Evolutionary conservation across 2,888 invertebrate genomes (phyloP).

Genomic region (Falcaria lacertinaria): DNA sequence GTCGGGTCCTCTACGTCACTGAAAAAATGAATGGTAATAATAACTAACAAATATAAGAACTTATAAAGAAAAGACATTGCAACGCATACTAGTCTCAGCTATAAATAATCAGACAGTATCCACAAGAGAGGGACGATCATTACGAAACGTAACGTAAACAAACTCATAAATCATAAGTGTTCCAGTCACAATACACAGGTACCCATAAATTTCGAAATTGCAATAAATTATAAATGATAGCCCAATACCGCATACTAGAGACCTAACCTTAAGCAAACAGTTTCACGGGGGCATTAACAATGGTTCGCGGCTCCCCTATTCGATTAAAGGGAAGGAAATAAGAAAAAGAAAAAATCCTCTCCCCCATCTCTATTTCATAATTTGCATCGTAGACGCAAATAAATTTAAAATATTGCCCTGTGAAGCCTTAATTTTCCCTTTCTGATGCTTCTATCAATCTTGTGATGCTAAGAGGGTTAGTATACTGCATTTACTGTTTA

Average conservation of each 20-base stretch:
- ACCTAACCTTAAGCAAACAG: conserved; percentile 55
- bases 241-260: conserved; percentile 31
- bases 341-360: conserved; percentile 47
- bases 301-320: conserved; percentile 51
- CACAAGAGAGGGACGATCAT: no score
- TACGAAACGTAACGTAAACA: neutral
- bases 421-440: conserved; percentile 65
- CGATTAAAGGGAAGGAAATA: conserved; percentile 63
- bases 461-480: conserved; percentile 20
- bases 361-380: conserved; percentile 74
- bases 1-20: no score
- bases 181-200: neutral
- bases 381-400: conserved; percentile 76
- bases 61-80: no score
- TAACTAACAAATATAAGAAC: no score
- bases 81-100: no score
- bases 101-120: no score
- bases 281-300: conserved; percentile 54
- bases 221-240: conserved; percentile 11
- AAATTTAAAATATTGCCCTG: conserved; percentile 72
- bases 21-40: no score
- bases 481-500: conserved; percentile 14
- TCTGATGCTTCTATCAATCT: conserved; percentile 62
- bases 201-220: neutral
- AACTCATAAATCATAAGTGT: neutral